phyloP scores from a whole-genome alignment of 1,140 invertebrate species.

The Caenorhabditis latens region DNA sequence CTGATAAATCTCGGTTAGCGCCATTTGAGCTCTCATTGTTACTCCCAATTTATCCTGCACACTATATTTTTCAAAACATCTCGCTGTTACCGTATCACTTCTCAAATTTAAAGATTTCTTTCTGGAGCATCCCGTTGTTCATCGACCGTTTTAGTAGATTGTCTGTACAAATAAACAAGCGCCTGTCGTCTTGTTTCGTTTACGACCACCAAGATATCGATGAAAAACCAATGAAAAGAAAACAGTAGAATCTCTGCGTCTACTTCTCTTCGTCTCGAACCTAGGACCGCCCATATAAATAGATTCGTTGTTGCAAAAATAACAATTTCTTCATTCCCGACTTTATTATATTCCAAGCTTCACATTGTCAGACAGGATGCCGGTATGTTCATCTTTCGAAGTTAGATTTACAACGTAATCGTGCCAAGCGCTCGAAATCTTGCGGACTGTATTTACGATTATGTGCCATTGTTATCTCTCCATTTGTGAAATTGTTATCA shows the following conservation, averaged over 20 bases:
- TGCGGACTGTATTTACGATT: slow-evolving; percentile 3
- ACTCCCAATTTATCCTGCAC: too few relatives aligned
- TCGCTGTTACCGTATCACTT: neutral
- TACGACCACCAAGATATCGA: slow-evolving; percentile 31
- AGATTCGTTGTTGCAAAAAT: neutral
- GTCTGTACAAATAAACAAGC: slow-evolving; percentile 32
- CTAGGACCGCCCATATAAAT: neutral
- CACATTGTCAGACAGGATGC: neutral
- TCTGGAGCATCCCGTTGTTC: neutral
- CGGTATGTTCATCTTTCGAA: neutral
- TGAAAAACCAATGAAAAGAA: neutral
- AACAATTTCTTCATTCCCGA: neutral
- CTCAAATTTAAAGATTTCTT: neutral
- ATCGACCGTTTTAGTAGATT: slow-evolving; percentile 9
- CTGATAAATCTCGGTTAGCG: too few relatives aligned
- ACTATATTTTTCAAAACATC: neutral
- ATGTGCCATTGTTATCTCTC: slow-evolving; percentile 20
- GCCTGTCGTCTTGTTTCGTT: neutral
- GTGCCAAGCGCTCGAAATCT: neutral
- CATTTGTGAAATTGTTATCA: slow-evolving; percentile 34
- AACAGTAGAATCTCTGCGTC: slow-evolving; percentile 10
- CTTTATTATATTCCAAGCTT: neutral
- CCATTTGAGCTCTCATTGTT: too few relatives aligned
- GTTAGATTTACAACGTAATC: too few relatives aligned
- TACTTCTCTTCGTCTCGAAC: neutral